A percentile compares a stretch with the other conserved stretches of the same genome.
Evolutionary conservation across 2,797 vertebrate species (phyloP).

Genomic region (Coccyzus lansbergi): DNA sequence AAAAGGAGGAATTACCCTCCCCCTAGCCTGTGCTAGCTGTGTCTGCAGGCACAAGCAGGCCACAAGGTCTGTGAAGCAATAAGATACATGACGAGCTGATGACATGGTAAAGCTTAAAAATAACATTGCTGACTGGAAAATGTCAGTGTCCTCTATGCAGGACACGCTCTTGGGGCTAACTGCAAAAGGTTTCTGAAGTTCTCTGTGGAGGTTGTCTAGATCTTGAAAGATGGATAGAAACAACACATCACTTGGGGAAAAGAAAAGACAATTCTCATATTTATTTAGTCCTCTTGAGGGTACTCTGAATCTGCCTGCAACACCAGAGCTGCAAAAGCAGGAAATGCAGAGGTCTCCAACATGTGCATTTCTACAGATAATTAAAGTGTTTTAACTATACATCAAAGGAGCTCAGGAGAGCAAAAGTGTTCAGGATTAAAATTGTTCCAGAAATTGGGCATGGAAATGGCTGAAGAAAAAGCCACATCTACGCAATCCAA

Average conservation of each 20-base stretch:
- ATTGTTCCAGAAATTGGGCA: not conserved
- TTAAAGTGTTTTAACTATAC: not conserved
- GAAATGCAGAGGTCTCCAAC: not conserved
- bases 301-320: not conserved
- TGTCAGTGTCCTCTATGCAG: not conserved
- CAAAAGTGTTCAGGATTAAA: not conserved
- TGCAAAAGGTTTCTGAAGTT: not conserved
- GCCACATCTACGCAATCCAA: not conserved
- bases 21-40: not conserved
- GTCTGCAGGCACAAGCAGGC: not conserved
- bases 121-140: constrained; percentile 47
- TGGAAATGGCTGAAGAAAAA: not conserved
- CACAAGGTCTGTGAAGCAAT: constrained; percentile 24
- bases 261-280: not conserved
- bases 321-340: not conserved
- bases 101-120: constrained; percentile 52
- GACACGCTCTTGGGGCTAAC: not conserved
- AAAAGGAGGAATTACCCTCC: not conserved
- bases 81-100: not conserved
- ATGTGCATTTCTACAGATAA: not conserved
- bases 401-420: not conserved
- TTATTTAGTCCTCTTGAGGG: not conserved
- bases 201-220: not conserved
- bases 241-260: not conserved
- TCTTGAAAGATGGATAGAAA: not conserved